A percentile compares a stretch with the other conserved stretches of the same genome.
phyloP scores from a whole-genome alignment of 2,888 invertebrate genomes.

The Cheiracanthium punctorium region DNA sequence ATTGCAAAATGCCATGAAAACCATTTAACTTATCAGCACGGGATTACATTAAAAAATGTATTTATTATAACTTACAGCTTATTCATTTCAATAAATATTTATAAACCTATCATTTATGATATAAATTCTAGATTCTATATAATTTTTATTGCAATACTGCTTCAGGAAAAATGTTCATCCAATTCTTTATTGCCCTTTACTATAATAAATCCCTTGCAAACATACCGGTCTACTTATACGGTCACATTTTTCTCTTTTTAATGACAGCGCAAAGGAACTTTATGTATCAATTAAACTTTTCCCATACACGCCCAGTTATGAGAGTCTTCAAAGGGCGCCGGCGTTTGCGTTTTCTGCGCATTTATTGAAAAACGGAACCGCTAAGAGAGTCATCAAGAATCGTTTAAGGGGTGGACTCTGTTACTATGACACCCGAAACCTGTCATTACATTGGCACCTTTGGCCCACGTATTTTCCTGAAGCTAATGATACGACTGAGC shows the following conservation, averaged over 20 bases:
- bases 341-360: slow-evolving; percentile 32
- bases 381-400: slow-evolving; percentile 58
- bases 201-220: too few relatives aligned
- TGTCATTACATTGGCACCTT: slow-evolving; percentile 51
- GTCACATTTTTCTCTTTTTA: background rate
- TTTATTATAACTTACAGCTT: too few relatives aligned
- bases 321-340: slow-evolving; percentile 1
- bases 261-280: background rate
- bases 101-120: too few relatives aligned
- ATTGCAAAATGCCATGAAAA: too few relatives aligned
- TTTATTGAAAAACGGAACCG: slow-evolving; percentile 22
- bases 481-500: slow-evolving; percentile 29
- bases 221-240: too few relatives aligned
- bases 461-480: slow-evolving; percentile 1
- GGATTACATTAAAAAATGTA: too few relatives aligned
- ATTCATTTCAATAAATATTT: too few relatives aligned
- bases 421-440: slow-evolving; percentile 51
- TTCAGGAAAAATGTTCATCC: too few relatives aligned
- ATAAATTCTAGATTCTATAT: too few relatives aligned
- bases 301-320: background rate
- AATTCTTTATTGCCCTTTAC: too few relatives aligned
- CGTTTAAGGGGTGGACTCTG: slow-evolving; percentile 60
- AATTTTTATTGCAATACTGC: too few relatives aligned
- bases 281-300: background rate
- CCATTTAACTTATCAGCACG: too few relatives aligned